Evolutionary conservation across 2,888 invertebrate species (phyloP).

Genomic region (Darwinula stevensoni): DNA sequence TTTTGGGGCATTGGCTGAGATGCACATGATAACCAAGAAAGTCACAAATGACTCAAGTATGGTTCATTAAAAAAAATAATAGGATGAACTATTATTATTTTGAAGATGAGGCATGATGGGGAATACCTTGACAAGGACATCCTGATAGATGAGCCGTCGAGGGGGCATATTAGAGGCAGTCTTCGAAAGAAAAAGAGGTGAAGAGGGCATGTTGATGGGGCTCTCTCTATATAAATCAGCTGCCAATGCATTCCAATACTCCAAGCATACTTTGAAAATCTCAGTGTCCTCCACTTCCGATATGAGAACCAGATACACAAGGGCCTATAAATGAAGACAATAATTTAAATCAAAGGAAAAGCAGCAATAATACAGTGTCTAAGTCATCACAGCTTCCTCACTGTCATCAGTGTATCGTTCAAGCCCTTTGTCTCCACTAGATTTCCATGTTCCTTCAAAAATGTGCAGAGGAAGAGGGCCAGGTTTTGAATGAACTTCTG

Average conservation of each 20-base stretch:
- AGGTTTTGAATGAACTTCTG: conserved; percentile 97
- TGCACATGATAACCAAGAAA: too few species aligned
- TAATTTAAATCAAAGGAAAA: too few species aligned
- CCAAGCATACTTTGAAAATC: conserved; percentile 96
- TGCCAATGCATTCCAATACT: conserved; percentile 88
- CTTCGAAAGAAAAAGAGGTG: conserved; percentile 16
- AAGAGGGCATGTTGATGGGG: conserved; percentile 25
- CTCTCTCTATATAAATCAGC: conserved; percentile 71
- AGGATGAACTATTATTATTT: too few species aligned
- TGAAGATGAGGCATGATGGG: too few species aligned
- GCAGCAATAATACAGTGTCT: conserved; percentile 3
- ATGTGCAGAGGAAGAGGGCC: conserved; percentile 85
- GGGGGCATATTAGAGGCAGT: conserved; percentile 14
- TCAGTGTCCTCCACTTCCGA: conserved; percentile 98
- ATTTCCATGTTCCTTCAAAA: conserved; percentile 78
- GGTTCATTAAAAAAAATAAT: too few species aligned
- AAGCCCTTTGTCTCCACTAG: conserved; percentile 53
- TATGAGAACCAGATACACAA: conserved; percentile 60
- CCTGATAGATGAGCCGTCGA: conserved; percentile 17
- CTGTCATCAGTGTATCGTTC: conserved; percentile 36
- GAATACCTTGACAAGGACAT: conserved; percentile 17
- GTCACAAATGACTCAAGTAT: too few species aligned
- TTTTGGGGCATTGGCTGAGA: too few species aligned
- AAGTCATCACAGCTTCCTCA: conserved; percentile 10
- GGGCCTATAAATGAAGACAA: too few species aligned